Evolutionary conservation across 2,888 invertebrate species (phyloP), one percentile per base, ranked within the genome.

Genomic region (Frankliniella intonsa): DNA sequence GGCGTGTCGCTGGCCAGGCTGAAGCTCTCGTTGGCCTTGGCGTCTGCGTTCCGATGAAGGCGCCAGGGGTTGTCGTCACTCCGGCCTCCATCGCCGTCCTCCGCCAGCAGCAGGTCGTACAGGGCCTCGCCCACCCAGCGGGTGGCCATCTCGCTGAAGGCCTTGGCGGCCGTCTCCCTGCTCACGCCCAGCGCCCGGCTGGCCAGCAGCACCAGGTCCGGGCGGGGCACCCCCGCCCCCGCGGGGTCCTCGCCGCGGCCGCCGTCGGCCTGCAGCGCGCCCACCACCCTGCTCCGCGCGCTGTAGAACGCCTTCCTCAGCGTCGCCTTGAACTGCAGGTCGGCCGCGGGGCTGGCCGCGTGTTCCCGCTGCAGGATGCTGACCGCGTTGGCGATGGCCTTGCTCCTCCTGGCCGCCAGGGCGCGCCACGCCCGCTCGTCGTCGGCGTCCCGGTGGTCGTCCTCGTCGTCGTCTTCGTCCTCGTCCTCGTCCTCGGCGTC

Each of bases 101-200:
- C 69, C 22, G n/a, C 69, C 22, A 69, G 22, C 3, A 69, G 22
- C 69, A 69, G 69, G n/a, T 69, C 69, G 22, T 22, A 22, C 22
- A 69, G 69, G 22, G 69, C 69, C 9, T 69, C 69, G n/a, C 69
- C 69, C 22, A 69, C 69, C 69, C 69, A 69, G 69, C 69, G 69
- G 22, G 69, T 69, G 69, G 69, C 22, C 69, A 69, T 69, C 22
- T 22, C 69, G 0, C 22, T 7, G 22, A 69, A 69, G n/a, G 69
- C 69, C 69, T 22, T 69, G 22, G 69, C n/a, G n/a, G 22, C 69
- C 69, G n/a, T 22, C 22, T n/a, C 69, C 22, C n/a, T 22, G 22
- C 69, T 69, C 22, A 69, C 69, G 69, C 22, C 22, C 22, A 69
- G 7, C 5, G 69, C 69, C 69, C 69, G n/a, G 69, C 22, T 22